Base-by-base conservation (phyloP, 2,888 invertebrate species). In the Oligia fasciuncula region DNA sequence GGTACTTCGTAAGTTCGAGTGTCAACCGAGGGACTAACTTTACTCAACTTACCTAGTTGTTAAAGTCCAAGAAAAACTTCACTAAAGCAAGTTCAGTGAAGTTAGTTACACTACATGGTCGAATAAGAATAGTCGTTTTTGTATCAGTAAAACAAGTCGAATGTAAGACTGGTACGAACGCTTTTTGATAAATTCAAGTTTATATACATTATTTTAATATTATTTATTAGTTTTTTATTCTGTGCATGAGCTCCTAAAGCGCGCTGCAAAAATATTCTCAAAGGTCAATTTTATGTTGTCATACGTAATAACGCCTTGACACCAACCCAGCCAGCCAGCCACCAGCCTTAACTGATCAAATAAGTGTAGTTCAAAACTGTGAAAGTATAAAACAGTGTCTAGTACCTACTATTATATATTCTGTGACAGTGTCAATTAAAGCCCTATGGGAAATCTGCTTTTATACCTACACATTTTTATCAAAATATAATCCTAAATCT, bases 1-100 rank as follows among this genome's bases (percentile, higher is more conserved):
- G 29, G 29, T 67, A 43, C 74, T 69, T 57, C 6, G 23, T 49
- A 74, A 83, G 73, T 86, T 86, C 60, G 40, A 80, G 68, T 85
- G 86, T 77, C 67, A 76, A 76, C 75, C 67, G 40, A 71, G 54
- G 29, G 65, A 71, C 40, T 35, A 85, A 82, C 73, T 87, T 88
- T 4, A 54, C 2, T 14, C 46, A 70, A 87, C 69, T 68, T 66
- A 49, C 13, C 13, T 9, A 73, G 75, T 83, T 73, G 80, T 63
- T 75, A 57, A 68, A 54, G 54, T 71, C 35, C 49, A 71, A 79
- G 77, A 76, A 85, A 77, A 87, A 76, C 67, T 87, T 75, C 19
- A 19, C 29, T 29, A 6, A 29, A 68, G 51, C 35, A n/a, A 60
- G 66, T 80, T 67, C 13, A 23, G 17, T 9, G 11, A 78, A 78